These are phyloP conservation scores for Hartigia nigra DNA, from an alignment of 2,888 invertebrate species.

Conservation along the genomic window DNA sequence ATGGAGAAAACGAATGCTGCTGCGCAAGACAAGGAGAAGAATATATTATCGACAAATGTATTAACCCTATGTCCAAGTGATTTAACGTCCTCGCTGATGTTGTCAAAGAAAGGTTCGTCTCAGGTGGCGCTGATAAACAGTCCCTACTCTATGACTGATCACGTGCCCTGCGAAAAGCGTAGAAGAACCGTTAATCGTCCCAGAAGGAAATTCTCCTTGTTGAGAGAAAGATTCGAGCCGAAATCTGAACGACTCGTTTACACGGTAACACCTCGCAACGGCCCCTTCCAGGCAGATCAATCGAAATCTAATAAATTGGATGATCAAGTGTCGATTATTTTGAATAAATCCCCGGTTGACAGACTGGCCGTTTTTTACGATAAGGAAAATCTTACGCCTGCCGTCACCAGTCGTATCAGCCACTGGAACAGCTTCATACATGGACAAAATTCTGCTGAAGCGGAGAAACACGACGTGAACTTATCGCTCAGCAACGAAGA, in stretches of 20 bases:
- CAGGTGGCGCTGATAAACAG: neutral
- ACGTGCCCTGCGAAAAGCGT: slow-evolving; percentile 31
- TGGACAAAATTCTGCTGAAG: slow-evolving; percentile 30
- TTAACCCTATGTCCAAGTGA: neutral
- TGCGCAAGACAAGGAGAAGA: neutral
- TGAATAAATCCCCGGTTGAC: slow-evolving; percentile 33
- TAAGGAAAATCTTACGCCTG: slow-evolving; percentile 55
- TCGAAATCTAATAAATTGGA: slow-evolving; percentile 3
- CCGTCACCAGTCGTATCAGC: slow-evolving; percentile 36
- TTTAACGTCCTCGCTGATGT: neutral
- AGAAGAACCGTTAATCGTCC: slow-evolving; percentile 64
- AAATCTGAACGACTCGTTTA: slow-evolving; percentile 58
- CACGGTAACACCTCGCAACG: slow-evolving; percentile 32
- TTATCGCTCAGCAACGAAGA: slow-evolving; percentile 28
- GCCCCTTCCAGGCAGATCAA: slow-evolving; percentile 13
- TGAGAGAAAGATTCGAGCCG: slow-evolving; percentile 72
- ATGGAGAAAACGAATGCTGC: slow-evolving; percentile 5
- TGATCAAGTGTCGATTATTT: slow-evolving; percentile 26
- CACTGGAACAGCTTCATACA: slow-evolving; percentile 36
- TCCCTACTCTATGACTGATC: neutral
- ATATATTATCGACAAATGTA: neutral
- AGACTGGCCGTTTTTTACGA: slow-evolving; percentile 33
- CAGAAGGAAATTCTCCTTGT: slow-evolving; percentile 71
- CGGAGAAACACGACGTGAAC: slow-evolving; percentile 35
- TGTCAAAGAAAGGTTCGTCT: neutral